phyloP scores from a whole-genome alignment of 2,888 invertebrate species.

The Lasioglossum leucozonium region DNA sequence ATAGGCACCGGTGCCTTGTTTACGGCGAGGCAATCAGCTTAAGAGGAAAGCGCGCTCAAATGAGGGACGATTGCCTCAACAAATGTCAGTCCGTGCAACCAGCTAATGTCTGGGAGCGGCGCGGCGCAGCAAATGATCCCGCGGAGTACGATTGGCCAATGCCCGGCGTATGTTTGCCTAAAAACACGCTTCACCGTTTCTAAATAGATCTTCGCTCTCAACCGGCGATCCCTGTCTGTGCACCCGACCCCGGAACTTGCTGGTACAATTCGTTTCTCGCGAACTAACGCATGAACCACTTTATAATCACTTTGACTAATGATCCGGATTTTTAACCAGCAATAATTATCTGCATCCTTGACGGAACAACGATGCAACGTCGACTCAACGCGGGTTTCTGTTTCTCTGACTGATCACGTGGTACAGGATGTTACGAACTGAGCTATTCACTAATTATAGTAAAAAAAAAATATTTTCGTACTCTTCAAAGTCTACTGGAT shows the following conservation, averaged over 20 bases:
- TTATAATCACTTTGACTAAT: neutral
- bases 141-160: slow-evolving; percentile 23
- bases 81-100: slow-evolving; percentile 54
- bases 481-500: neutral
- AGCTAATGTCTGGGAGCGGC: slow-evolving; percentile 49
- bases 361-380: neutral
- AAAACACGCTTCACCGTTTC: slow-evolving; percentile 3
- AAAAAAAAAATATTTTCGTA: neutral
- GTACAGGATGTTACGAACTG: neutral
- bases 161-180: neutral
- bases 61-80: slow-evolving; percentile 55
- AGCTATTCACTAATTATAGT: neutral
- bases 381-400: no score
- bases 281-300: neutral
- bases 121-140: slow-evolving; percentile 35
- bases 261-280: neutral
- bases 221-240: neutral
- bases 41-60: slow-evolving; percentile 62
- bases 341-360: neutral
- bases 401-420: neutral
- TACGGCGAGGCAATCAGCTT: slow-evolving; percentile 59
- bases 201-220: neutral
- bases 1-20: slow-evolving; percentile 45
- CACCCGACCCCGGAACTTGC: neutral
- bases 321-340: neutral